Percentiles rank a stretch among this genome's conserved stretches.
Conservation (phyloP, 2,888 invertebrate genomes). For the Ophonus ardosiacus region DNA sequence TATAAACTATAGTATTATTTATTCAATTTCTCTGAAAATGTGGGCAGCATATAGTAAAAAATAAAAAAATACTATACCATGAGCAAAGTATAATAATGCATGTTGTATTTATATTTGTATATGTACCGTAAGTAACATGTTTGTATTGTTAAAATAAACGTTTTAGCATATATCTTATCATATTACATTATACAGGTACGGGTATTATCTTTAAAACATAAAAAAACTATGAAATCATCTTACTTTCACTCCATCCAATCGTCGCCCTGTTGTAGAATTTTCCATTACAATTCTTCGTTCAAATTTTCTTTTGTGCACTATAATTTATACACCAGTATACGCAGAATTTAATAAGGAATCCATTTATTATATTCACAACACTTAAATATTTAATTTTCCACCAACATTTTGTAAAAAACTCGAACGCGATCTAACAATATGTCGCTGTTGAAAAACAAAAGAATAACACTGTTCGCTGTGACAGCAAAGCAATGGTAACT, state of each 20-base stretch:
- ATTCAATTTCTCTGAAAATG: too few species aligned
- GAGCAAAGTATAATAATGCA: too few species aligned
- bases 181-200: background rate
- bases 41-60: too few species aligned
- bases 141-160: background rate
- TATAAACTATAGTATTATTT: too few species aligned
- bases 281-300: background rate
- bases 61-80: too few species aligned
- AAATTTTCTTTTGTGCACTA: background rate
- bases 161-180: background rate
- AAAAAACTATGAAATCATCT: background rate
- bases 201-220: background rate
- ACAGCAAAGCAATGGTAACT: background rate
- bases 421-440: background rate
- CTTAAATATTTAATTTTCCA: background rate
- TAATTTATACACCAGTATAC: background rate
- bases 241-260: background rate
- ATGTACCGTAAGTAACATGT: background rate
- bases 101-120: background rate
- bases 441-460: background rate
- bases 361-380: background rate
- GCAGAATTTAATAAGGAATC: background rate
- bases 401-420: background rate
- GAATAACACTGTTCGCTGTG: background rate
- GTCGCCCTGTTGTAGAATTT: background rate